phyloP scores from a whole-genome alignment of 2,113 vertebrate genomes.

The Cranoglanis bouderius region DNA sequence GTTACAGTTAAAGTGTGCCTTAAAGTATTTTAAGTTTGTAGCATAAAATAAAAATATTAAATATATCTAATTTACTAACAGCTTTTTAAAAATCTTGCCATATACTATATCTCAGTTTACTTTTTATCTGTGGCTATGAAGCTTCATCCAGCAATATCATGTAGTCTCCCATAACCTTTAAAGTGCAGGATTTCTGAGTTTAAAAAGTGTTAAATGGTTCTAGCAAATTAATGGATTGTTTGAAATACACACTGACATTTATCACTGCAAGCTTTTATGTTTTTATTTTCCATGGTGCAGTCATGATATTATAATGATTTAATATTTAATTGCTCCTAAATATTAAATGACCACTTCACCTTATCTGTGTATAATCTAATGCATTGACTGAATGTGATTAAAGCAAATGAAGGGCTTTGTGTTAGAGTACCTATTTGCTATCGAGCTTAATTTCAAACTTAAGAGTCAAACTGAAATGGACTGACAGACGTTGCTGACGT shows the following conservation, averaged over 20 bases:
- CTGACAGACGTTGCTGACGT: not conserved
- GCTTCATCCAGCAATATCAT: not conserved
- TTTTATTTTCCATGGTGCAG: not conserved
- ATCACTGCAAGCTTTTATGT: not conserved
- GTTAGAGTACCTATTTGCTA: not conserved
- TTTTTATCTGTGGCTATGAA: not conserved
- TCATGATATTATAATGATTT: not conserved
- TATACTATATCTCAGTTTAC: not conserved
- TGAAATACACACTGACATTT: conserved; percentile 15
- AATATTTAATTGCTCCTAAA: conserved; percentile 20
- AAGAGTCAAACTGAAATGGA: not conserved
- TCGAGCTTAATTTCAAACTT: not conserved
- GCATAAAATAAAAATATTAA: not conserved
- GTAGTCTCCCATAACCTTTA: not conserved
- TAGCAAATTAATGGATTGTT: not conserved
- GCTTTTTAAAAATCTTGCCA: not conserved
- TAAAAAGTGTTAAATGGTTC: not conserved
- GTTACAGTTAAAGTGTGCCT: not conserved
- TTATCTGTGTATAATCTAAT: conserved; percentile 3
- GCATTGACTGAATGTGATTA: conserved; percentile 10
- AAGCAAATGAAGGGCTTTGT: not conserved
- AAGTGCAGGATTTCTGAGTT: not conserved
- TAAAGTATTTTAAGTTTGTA: not conserved
- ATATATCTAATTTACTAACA: not conserved
- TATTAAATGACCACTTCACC: conserved; percentile 22